Evolutionary conservation across 2,113 vertebrate genomes (phyloP).

Genomic region (Callipepla californica): DNA sequence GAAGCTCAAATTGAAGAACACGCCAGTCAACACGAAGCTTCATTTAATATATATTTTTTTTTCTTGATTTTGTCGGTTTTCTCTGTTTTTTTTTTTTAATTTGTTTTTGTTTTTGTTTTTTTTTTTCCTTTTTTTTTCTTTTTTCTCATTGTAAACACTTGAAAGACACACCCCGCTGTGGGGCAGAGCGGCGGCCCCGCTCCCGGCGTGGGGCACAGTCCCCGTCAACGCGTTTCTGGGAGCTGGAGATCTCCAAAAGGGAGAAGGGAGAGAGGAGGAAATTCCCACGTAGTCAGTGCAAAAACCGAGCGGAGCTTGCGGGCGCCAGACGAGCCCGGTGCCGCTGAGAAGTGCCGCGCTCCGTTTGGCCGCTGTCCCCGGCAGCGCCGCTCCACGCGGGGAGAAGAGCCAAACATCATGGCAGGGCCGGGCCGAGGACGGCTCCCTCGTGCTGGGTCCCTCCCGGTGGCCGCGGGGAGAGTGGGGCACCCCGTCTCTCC

Average conservation of each 20-base stretch:
- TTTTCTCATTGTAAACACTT: conserved; percentile 80
- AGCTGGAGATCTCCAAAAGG: conserved; percentile 73
- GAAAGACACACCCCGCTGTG: conserved; percentile 76
- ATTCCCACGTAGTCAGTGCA: conserved; percentile 76
- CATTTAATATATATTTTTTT: conserved; percentile 31
- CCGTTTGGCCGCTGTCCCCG: conserved; percentile 44
- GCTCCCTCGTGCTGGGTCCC: conserved; percentile 46
- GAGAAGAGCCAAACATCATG: conserved; percentile 69
- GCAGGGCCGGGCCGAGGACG: background rate
- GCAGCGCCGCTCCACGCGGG: conserved; percentile 31
- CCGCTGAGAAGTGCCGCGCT: conserved; percentile 51
- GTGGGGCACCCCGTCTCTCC: conserved; percentile 65
- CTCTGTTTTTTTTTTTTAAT: background rate
- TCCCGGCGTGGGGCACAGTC: conserved; percentile 67
- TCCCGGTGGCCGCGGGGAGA: conserved; percentile 62
- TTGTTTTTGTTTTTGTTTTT: background rate
- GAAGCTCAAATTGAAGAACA: conserved; percentile 66
- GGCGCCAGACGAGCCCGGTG: conserved; percentile 23
- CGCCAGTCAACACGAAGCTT: conserved; percentile 81
- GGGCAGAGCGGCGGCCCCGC: conserved; percentile 73
- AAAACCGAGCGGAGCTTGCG: conserved; percentile 63
- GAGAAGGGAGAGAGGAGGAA: conserved; percentile 63
- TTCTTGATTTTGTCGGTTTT: background rate
- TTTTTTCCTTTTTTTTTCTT: background rate
- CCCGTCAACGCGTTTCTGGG: conserved; percentile 38